Evolutionary conservation across 2,888 invertebrate genomes (phyloP).

Genomic region (Melieria crassipennis): DNA sequence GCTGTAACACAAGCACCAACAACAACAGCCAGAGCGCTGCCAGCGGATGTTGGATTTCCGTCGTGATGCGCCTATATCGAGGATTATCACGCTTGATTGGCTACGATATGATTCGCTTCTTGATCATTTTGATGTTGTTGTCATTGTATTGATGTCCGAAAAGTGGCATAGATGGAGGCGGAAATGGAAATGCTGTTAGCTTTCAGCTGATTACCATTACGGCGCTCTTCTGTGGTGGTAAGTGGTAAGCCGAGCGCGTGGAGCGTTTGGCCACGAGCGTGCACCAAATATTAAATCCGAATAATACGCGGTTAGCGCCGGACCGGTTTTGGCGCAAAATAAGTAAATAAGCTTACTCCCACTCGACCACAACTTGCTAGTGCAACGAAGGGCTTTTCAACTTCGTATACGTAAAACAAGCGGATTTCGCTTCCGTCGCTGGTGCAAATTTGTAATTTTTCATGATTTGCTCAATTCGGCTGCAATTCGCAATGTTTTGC

Average conservation of each 20-base stretch:
- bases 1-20: background rate
- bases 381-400: too few relatives aligned
- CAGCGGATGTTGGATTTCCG: slow-evolving; percentile 34
- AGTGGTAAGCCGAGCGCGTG: slow-evolving; percentile 4
- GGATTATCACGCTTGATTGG: slow-evolving; percentile 63
- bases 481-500: too few relatives aligned
- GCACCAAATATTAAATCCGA: too few relatives aligned
- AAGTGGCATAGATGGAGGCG: slow-evolving; percentile 19
- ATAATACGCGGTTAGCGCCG: too few relatives aligned
- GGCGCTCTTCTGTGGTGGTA: background rate
- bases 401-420: too few relatives aligned
- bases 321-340: too few relatives aligned
- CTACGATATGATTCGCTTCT: slow-evolving; percentile 61
- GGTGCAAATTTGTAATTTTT: too few relatives aligned
- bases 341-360: too few relatives aligned
- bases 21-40: slow-evolving; percentile 28
- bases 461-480: too few relatives aligned
- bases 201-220: slow-evolving; percentile 22
- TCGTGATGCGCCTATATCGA: slow-evolving; percentile 26
- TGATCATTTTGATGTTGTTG: slow-evolving; percentile 37
- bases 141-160: slow-evolving; percentile 9
- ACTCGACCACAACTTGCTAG: too few relatives aligned
- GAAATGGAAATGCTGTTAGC: slow-evolving; percentile 32
- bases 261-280: slow-evolving; percentile 13
- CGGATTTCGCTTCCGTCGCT: too few relatives aligned